Base-by-base conservation (phyloP, 2,113 vertebrate species). In the Pica pica region DNA sequence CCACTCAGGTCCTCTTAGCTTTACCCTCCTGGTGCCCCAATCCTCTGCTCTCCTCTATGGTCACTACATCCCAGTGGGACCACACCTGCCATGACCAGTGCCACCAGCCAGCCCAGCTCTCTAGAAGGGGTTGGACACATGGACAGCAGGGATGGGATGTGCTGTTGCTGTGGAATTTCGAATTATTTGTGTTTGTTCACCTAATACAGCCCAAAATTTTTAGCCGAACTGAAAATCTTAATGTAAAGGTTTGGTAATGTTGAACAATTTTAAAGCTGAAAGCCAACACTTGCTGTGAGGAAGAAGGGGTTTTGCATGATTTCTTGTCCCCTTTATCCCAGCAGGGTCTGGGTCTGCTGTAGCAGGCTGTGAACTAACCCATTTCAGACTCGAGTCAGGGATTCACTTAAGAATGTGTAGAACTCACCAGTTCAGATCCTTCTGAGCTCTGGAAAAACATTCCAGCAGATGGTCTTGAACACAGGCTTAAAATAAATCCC, bases 41-140 rank as follows among this genome's bases (percentile, higher is more conserved):
- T 83, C 75, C 67, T 50, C 60, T 28, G 13, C 22, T 56, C 46
- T 86, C 42, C 47, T 50, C 27, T 39, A 0, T 2, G 13, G 49
- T 39, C 0, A 0, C 27, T 23, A 3, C 39, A 28, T 63, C 47
- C 24, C n/a, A 1, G 0, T 24, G 60, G 42, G 23, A 56, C 30
- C 19, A 27, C 31, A 13, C 0, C 1, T 56, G 41, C 31, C 61
- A 3, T 5, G 56, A 13, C 3, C 35, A 39, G 30, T 26, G 35
- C 17, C 52, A 70, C 5, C 46, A 64, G 77, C 6, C 42, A 71
- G 47, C 52, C 42, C 49, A n/a, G 65, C 31, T 59, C 65, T n/a
- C 46, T 0, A 1, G 46, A 42, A 75, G 46, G 30, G 31, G 27
- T 13, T 4, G 33, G 49, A 10, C 76, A 42, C 33, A 4, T 1